Conservation (phyloP, 2,888 invertebrate genomes). For the Zonitis immaculata region DNA sequence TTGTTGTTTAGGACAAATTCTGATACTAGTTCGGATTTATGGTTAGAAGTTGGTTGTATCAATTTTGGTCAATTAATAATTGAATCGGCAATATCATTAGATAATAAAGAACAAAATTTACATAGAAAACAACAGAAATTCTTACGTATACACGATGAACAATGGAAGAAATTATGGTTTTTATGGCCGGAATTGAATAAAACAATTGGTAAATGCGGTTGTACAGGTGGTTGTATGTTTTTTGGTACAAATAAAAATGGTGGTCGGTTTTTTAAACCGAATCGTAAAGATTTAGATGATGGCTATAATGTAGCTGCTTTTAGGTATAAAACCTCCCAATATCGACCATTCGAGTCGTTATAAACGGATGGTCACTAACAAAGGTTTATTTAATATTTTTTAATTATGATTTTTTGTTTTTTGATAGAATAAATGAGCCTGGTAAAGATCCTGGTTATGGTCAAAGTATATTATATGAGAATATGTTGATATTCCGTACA, state of each 20-base stretch:
- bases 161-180: constrained; percentile 87
- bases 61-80: constrained; percentile 86
- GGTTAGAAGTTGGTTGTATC: constrained; percentile 90
- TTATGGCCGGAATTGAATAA: constrained; percentile 77
- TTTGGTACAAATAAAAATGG: constrained; percentile 93
- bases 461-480: constrained; percentile 85
- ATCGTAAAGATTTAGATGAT: constrained; percentile 71
- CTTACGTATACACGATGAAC: constrained; percentile 76
- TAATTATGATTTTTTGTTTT: too few relatives aligned
- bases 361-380: too few relatives aligned
- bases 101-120: constrained; percentile 63
- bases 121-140: constrained; percentile 78
- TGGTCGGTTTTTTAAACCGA: constrained; percentile 80
- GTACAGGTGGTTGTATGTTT: constrained; percentile 91
- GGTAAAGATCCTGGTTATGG: constrained; percentile 88
- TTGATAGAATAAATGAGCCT: constrained; percentile 69
- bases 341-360: too few relatives aligned
- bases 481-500: constrained; percentile 84
- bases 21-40: constrained; percentile 64
- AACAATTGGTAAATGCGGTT: constrained; percentile 75
- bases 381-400: too few relatives aligned
- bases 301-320: constrained; percentile 79
- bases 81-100: constrained; percentile 81
- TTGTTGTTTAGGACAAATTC: too few relatives aligned
- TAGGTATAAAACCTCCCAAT: too few relatives aligned